A percentile compares a stretch with the other conserved stretches of the same genome.
These are phyloP conservation scores for Poicephalus meyeri DNA, from an alignment of 2,113 vertebrate genomes.

Conservation along the genomic window DNA sequence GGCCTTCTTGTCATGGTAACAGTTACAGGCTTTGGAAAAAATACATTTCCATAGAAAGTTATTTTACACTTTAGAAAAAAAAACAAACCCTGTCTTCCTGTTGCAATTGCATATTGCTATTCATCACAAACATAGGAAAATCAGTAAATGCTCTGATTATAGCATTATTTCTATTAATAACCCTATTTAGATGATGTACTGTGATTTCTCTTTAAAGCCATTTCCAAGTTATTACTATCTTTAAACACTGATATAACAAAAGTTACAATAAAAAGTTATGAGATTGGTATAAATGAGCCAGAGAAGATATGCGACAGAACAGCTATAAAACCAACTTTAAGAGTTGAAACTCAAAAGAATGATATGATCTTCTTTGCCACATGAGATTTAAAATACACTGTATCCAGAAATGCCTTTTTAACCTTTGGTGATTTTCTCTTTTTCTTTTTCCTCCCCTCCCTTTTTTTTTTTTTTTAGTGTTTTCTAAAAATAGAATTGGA, in stretches of 20 bases:
- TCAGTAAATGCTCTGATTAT: not conserved
- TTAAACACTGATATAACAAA: not conserved
- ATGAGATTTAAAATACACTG: not conserved
- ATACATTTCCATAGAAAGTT: not conserved
- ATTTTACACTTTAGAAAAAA: not conserved
- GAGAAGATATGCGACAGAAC: not conserved
- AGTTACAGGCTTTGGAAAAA: not conserved
- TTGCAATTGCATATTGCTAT: not conserved
- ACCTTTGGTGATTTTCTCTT: not conserved
- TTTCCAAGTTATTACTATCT: not conserved
- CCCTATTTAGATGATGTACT: not conserved
- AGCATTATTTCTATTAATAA: not conserved
- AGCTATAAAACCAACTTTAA: not conserved
- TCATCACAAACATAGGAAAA: not conserved
- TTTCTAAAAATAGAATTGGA: not conserved
- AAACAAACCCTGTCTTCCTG: not conserved
- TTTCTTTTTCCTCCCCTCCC: too few relatives aligned
- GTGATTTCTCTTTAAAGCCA: not conserved
- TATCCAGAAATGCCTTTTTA: not conserved
- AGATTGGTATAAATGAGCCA: not conserved
- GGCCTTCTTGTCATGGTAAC: not conserved
- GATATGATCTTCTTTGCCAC: not conserved
- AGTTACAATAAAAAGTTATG: not conserved
- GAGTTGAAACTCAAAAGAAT: not conserved
- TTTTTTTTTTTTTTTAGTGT: not conserved